Percentiles rank a stretch among this genome's conserved stretches.
phyloP scores from a whole-genome alignment of 1,140 invertebrate genomes.

The Oedothorax gibbosus region DNA sequence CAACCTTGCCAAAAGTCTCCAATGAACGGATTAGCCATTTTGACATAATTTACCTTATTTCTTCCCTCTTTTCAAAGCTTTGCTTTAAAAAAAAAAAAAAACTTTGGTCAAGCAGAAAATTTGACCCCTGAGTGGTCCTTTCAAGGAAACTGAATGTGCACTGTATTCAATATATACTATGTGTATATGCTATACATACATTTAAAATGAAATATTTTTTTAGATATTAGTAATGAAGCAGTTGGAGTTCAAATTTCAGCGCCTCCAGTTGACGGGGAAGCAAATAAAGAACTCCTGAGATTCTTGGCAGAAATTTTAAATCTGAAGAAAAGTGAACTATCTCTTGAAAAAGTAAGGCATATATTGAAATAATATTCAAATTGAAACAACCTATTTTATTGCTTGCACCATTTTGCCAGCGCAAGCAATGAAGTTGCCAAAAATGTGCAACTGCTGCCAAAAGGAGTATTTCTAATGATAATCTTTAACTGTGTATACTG shows the following conservation, averaged over 20 bases:
- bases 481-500: neutral
- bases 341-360: constrained; percentile 74
- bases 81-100: too few species aligned
- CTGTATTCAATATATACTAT: constrained; percentile 60
- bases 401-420: neutral
- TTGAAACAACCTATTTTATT: neutral
- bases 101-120: too few species aligned
- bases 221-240: constrained; percentile 68
- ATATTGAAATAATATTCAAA: neutral
- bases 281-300: constrained; percentile 80
- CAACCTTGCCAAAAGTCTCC: too few species aligned
- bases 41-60: too few species aligned
- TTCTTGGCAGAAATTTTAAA: constrained; percentile 77
- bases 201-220: constrained; percentile 13
- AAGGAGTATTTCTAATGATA: neutral
- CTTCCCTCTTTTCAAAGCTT: too few species aligned
- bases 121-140: too few species aligned
- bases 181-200: neutral
- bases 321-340: constrained; percentile 78
- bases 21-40: too few species aligned
- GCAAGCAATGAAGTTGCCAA: neutral
- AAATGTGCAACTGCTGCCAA: neutral
- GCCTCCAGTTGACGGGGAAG: constrained; percentile 82
- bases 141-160: neutral
- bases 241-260: constrained; percentile 80